These are phyloP conservation scores for Mycetomoellerius zeteki DNA, from an alignment of 1,140 invertebrate species.

Conservation along the genomic window DNA sequence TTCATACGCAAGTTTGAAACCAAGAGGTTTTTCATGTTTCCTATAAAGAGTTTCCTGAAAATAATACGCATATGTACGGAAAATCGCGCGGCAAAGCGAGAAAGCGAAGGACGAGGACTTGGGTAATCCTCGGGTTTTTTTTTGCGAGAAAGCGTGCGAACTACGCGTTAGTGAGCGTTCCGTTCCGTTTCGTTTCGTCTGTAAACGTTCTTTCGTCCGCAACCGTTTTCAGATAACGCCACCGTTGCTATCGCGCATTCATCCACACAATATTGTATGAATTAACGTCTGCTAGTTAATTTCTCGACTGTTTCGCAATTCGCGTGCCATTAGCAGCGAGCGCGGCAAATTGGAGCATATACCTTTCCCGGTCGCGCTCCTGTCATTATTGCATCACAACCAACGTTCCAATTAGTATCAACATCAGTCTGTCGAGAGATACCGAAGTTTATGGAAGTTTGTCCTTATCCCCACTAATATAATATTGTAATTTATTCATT, in stretches of 20 bases:
- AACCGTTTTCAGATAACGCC: background rate
- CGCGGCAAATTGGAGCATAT: conserved; percentile 7
- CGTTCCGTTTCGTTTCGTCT: background rate
- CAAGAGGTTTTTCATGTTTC: background rate
- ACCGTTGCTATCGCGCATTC: background rate
- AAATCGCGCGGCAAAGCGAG: conserved; percentile 26
- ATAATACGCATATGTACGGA: background rate
- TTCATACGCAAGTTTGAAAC: background rate
- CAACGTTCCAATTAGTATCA: background rate
- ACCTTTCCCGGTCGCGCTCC: background rate
- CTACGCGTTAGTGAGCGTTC: background rate
- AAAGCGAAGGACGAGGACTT: conserved; percentile 39
- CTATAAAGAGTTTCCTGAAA: background rate
- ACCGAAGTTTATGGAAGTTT: background rate
- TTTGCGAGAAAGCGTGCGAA: conserved; percentile 48
- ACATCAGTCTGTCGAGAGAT: background rate
- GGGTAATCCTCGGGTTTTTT: conserved; percentile 34
- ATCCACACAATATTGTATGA: conserved; percentile 4
- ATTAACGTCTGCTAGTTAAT: conserved; percentile 43
- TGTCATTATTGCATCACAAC: conserved; percentile 12
- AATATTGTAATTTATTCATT: conserved; percentile 16
- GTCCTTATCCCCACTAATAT: no score
- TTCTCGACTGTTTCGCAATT: background rate
- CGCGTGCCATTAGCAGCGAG: background rate
- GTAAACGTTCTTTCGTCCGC: background rate